Evolutionary conservation across 64 coral and sea anemone genomes (phyloP).

Genomic region (Exaiptasia diaphana): DNA sequence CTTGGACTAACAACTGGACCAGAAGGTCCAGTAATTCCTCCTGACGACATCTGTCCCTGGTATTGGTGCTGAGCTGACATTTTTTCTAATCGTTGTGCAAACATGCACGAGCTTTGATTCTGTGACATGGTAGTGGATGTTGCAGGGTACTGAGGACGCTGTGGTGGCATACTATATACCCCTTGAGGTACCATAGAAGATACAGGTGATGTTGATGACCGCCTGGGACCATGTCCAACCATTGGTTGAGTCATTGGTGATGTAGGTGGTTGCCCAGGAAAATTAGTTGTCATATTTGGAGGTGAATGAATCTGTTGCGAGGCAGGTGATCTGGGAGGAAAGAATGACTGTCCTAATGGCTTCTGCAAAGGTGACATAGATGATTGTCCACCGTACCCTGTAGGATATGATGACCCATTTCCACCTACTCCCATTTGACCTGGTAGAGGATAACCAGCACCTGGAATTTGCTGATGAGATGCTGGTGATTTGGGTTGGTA

Average conservation of each 20-base stretch:
- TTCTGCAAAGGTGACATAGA: conserved; percentile 24
- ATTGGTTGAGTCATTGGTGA: conserved; percentile 40
- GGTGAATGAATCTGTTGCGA: conserved; percentile 13
- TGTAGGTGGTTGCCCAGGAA: conserved; percentile 42
- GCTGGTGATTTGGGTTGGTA: conserved; percentile 33
- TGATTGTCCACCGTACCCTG: conserved; percentile 13
- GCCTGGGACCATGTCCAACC: not conserved
- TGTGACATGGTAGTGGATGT: not conserved
- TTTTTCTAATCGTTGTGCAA: conserved; percentile 12
- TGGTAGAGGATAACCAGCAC: conserved; percentile 22
- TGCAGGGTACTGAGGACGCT: conserved; percentile 9
- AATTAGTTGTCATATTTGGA: conserved; percentile 3
- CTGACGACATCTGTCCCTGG: conserved; percentile 34
- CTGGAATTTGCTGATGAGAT: conserved; percentile 18
- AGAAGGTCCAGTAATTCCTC: not conserved
- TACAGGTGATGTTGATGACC: conserved; percentile 18
- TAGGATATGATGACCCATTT: conserved; percentile 9
- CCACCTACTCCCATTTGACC: conserved; percentile 11
- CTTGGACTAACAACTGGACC: not conserved
- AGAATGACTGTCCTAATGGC: conserved; percentile 39
- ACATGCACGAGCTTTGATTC: conserved; percentile 56
- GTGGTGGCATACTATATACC: conserved; percentile 13
- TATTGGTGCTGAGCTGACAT: conserved; percentile 38
- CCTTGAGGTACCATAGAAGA: conserved; percentile 28
- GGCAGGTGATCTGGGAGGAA: conserved; percentile 16